A percentile compares a stretch with the other conserved stretches of the same genome.
Evolutionary conservation across 2,888 invertebrate species (phyloP).

Genomic region (Apodemia mormo): DNA sequence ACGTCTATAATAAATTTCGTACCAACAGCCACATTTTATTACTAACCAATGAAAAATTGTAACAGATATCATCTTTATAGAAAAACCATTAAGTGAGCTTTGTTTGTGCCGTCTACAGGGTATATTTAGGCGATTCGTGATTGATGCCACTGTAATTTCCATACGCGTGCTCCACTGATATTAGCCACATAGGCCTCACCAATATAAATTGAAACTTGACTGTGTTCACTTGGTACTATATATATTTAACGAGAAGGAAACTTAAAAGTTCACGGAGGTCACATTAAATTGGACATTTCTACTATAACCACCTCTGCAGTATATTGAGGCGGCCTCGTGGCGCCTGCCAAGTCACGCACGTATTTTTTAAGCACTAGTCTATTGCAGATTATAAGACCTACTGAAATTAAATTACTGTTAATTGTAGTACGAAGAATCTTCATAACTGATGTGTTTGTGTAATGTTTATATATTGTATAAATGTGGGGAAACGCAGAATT

Average conservation of each 20-base stretch:
- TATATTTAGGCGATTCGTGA: slow-evolving; percentile 74
- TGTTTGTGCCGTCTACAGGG: slow-evolving; percentile 67
- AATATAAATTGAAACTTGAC: slow-evolving; percentile 43
- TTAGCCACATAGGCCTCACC: slow-evolving; percentile 73
- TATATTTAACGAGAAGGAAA: slow-evolving; percentile 38
- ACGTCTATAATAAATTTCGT: slow-evolving; percentile 10
- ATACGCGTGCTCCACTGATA: slow-evolving; percentile 78
- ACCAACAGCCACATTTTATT: slow-evolving; percentile 11
- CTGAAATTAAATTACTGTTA: background rate
- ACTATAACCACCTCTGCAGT: slow-evolving; percentile 68
- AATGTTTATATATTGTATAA: background rate
- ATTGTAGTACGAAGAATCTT: background rate
- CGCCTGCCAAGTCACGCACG: slow-evolving; percentile 80
- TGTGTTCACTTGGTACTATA: slow-evolving; percentile 19
- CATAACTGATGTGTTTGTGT: background rate
- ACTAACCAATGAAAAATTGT: slow-evolving; percentile 24
- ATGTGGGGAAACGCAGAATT: too few relatives aligned
- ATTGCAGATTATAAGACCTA: slow-evolving; percentile 19
- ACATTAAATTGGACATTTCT: slow-evolving; percentile 52
- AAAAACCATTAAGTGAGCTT: slow-evolving; percentile 62
- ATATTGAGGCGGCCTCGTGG: slow-evolving; percentile 70
- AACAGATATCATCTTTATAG: slow-evolving; percentile 57
- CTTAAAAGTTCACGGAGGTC: slow-evolving; percentile 50
- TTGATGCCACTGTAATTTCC: slow-evolving; percentile 80
- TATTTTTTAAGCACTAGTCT: slow-evolving; percentile 63